These are phyloP conservation scores for Varanus salvator DNA, from an alignment of 2,113 vertebrate genomes.

Conservation along the genomic window DNA sequence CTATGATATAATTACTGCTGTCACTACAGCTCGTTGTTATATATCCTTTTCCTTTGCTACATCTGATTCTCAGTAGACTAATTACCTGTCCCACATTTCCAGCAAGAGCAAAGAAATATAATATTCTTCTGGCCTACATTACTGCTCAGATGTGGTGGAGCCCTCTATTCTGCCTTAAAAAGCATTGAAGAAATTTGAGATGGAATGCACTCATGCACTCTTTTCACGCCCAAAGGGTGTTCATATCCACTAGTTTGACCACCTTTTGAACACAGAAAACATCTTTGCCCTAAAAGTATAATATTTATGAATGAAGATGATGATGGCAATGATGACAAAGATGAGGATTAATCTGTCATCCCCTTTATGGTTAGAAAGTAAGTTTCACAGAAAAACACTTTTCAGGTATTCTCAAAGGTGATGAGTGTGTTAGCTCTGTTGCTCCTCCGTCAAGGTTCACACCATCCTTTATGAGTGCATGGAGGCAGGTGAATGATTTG, in stretches of 20 bases:
- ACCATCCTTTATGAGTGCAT: too few species aligned
- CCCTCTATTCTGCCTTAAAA: background rate
- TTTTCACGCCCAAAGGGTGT: too few species aligned
- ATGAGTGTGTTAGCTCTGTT: too few species aligned
- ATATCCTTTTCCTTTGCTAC: conserved; percentile 18
- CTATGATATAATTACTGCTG: conserved; percentile 48
- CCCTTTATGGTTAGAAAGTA: too few species aligned
- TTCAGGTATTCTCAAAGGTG: too few species aligned
- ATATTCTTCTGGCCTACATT: conserved; percentile 17
- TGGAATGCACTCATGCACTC: background rate
- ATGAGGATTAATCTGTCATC: too few species aligned
- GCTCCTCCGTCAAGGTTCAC: too few species aligned
- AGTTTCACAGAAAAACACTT: too few species aligned
- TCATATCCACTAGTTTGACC: background rate
- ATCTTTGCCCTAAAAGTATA: background rate
- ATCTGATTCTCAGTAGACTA: conserved; percentile 27
- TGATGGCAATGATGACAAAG: too few species aligned
- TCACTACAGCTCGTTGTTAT: conserved; percentile 30
- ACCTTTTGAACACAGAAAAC: background rate
- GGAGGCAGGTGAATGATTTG: too few species aligned
- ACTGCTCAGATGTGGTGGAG: background rate
- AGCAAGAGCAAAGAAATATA: conserved; percentile 6
- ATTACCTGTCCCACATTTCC: conserved; percentile 33
- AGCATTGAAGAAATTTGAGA: background rate
- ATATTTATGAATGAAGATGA: background rate